Evolutionary conservation across 2,888 invertebrate genomes (phyloP), one percentile per base, ranked within the genome.

Genomic region (Agriopis marginaria): DNA sequence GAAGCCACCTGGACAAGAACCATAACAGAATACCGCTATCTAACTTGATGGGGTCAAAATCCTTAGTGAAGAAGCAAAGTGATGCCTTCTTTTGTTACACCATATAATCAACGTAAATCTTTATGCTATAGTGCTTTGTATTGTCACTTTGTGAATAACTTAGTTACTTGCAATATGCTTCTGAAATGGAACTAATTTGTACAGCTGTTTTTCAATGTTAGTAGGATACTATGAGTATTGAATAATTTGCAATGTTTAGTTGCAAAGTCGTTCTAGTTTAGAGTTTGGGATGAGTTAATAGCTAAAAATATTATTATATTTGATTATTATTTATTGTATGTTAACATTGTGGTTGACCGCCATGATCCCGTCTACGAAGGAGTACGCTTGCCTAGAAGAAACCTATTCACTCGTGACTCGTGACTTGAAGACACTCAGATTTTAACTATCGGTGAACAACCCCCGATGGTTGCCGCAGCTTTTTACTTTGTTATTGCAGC

Each of bases 11-110:
- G 60, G 17, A 55, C 42, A 63, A 17, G 65, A 68, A 55, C 68
- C 62, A 69, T 71, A 66, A 53, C 67, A 14, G n/a, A 64, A 65
- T 68, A 76, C 73, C 66, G 71, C 72, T 73, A 74, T 49, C 49
- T 60, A 6, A 39, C 47, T 60, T 50, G 70, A 53, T 61, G 72
- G 72, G 74, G 76, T 77, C 73, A 74, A 75, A 61, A 73, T 73
- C 70, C 71, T 70, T 61, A 44, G 61, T 55, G 53, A 69, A 70
- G 32, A 32, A 32, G 1, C 32, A 56, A 60, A 56, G 17, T 40
- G 17, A 67, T 58, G 45, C 42, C 55, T 44, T 68, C 51, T 66
- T 51, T 17, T 66, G 47, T 12, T 47, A 12, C 55, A 10, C 14
- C 50, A 60, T 14, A 51, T 12, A 17, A 23, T 23, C 7, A 51